Percentiles rank a stretch among this genome's conserved stretches.
phyloP scores from a whole-genome alignment of 2,888 invertebrate species.

The Toxonevra muliebris region DNA sequence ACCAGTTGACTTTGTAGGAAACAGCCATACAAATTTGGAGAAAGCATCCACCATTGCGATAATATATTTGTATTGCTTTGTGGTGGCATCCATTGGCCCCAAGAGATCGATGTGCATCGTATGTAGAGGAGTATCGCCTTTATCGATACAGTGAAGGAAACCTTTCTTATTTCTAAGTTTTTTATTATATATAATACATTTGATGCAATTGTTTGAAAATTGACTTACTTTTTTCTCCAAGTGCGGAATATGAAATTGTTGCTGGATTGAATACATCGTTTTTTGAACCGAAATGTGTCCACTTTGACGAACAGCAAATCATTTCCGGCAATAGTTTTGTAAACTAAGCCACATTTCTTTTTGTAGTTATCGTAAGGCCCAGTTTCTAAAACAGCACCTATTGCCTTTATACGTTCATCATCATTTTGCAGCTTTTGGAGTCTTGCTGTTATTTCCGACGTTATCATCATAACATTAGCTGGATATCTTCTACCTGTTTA shows the following conservation, averaged over 20 bases:
- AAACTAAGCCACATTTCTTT: too few species aligned
- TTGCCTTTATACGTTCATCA: too few species aligned
- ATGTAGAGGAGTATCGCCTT: constrained; percentile 15
- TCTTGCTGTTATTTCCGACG: too few species aligned
- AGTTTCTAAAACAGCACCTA: too few species aligned
- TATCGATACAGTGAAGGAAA: constrained; percentile 14
- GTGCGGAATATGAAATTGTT: constrained; percentile 15
- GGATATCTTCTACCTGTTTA: constrained; percentile 32
- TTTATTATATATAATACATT: constrained; percentile 9
- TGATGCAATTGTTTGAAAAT: constrained; percentile 15
- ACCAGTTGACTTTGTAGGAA: constrained; percentile 11
- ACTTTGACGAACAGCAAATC: neutral
- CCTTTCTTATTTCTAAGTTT: constrained; percentile 15
- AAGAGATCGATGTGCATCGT: constrained; percentile 16
- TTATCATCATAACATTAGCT: neutral
- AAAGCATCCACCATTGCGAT: constrained; percentile 11
- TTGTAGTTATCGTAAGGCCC: too few species aligned
- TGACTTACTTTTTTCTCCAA: constrained; percentile 12
- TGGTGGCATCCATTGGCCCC: constrained; percentile 15
- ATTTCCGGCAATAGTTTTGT: too few species aligned
- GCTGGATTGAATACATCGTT: constrained; percentile 17
- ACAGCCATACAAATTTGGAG: constrained; percentile 15
- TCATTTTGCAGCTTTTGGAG: too few species aligned
- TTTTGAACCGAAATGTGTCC: constrained; percentile 21
- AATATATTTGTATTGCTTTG: constrained; percentile 20